Percentiles rank a stretch among this genome's conserved stretches.
Conservation (phyloP, 2,113 vertebrate species). For the Festucalex cinctus region DNA sequence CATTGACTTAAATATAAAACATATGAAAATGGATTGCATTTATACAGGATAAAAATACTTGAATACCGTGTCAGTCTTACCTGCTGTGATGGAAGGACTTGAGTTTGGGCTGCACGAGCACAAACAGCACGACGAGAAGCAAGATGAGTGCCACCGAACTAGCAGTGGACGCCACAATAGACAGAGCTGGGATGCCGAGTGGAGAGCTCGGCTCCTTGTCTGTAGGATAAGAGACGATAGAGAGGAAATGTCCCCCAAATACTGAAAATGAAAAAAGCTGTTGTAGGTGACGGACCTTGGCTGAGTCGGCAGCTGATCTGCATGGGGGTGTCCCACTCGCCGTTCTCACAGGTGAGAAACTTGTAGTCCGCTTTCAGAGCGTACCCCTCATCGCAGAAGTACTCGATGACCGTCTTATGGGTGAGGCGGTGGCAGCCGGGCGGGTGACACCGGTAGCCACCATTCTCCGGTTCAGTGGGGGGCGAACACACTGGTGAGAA, state of each 20-base stretch:
- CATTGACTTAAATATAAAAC: neutral
- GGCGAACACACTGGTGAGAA: slow-evolving; percentile 80
- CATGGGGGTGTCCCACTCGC: slow-evolving; percentile 92
- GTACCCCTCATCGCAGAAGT: slow-evolving; percentile 93
- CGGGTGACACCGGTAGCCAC: slow-evolving; percentile 92
- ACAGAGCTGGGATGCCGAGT: slow-evolving; percentile 85
- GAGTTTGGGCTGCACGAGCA: slow-evolving; percentile 94
- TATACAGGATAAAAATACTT: neutral
- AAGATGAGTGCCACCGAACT: slow-evolving; percentile 91
- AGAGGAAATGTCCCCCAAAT: neutral
- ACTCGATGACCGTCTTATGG: slow-evolving; percentile 92
- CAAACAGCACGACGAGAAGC: slow-evolving; percentile 93
- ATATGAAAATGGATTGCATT: neutral
- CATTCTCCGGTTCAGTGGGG: slow-evolving; percentile 92
- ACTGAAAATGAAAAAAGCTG: neutral
- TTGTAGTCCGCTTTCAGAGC: slow-evolving; percentile 93
- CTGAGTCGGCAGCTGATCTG: slow-evolving; percentile 91
- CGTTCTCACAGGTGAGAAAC: slow-evolving; percentile 93
- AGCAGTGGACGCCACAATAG: slow-evolving; percentile 92
- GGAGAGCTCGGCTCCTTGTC: slow-evolving; percentile 83
- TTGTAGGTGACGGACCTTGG: slow-evolving; percentile 70
- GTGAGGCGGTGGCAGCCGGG: slow-evolving; percentile 84
- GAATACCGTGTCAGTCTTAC: slow-evolving; percentile 62
- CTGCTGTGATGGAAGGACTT: slow-evolving; percentile 98
- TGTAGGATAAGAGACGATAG: slow-evolving; percentile 43